phyloP scores from a whole-genome alignment of 1,140 invertebrate species.

The Saccostrea glomerata region DNA sequence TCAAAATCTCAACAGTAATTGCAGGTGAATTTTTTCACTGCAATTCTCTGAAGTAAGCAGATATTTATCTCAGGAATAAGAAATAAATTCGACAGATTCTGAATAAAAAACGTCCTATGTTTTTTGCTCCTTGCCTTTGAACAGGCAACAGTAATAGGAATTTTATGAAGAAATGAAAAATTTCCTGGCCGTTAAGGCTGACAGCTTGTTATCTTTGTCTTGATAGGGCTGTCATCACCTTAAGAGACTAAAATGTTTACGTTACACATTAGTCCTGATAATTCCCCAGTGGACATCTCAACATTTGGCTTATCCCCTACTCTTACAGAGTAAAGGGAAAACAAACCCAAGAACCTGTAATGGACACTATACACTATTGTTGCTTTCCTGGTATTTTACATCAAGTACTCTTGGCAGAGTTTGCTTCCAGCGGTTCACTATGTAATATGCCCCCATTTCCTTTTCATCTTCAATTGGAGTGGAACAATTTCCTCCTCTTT shows the following conservation, averaged over 20 bases:
- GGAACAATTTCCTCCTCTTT: neutral
- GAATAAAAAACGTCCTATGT: neutral
- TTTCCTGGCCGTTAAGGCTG: neutral
- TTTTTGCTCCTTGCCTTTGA: neutral
- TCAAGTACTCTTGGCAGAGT: neutral
- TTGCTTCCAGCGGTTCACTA: neutral
- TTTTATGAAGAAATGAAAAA: conserved; percentile 28
- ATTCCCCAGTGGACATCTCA: neutral
- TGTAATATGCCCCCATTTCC: neutral
- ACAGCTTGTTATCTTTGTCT: neutral
- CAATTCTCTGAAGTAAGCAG: conserved; percentile 7
- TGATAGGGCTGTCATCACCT: neutral
- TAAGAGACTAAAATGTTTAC: neutral
- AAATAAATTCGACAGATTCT: neutral
- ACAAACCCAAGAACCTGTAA: neutral
- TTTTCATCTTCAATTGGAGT: neutral
- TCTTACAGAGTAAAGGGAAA: neutral
- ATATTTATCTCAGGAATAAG: neutral
- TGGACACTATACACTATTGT: neutral
- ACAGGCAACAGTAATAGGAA: neutral
- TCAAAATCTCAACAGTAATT: neutral
- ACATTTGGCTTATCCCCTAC: neutral
- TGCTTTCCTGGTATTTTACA: neutral
- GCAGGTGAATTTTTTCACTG: conserved; percentile 9
- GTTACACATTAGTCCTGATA: neutral